Conservation (phyloP, 1,140 invertebrate genomes). For the Tetramorium simillimum region DNA sequence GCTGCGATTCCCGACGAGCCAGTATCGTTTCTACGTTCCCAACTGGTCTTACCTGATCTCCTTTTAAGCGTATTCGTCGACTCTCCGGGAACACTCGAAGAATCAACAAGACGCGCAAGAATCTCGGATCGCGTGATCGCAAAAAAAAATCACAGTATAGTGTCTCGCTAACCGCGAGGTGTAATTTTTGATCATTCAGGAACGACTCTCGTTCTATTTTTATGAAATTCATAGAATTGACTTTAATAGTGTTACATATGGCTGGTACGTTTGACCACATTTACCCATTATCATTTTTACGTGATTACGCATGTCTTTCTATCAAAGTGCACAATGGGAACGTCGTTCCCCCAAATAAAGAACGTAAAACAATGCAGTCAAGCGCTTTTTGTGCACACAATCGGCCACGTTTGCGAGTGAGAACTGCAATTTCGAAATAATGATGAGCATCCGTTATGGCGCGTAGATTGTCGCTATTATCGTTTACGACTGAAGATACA, state of each 20-base stretch:
- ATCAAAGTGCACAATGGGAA: slow-evolving; percentile 30
- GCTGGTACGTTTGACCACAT: background rate
- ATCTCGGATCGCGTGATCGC: slow-evolving; percentile 39
- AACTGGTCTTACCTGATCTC: slow-evolving; percentile 70
- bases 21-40: slow-evolving; percentile 58
- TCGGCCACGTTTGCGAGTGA: slow-evolving; percentile 19
- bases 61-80: slow-evolving; percentile 19
- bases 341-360: background rate
- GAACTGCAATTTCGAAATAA: slow-evolving; percentile 38
- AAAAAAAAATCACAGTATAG: slow-evolving; percentile 40
- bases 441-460: slow-evolving; percentile 44
- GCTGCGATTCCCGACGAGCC: slow-evolving; percentile 52
- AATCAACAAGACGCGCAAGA: slow-evolving; percentile 62
- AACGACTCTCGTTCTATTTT: slow-evolving; percentile 7
- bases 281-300: slow-evolving; percentile 32
- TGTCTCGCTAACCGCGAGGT: slow-evolving; percentile 20
- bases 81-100: slow-evolving; percentile 36
- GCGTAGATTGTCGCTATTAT: slow-evolving; percentile 50
- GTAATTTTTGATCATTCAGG: slow-evolving; percentile 38
- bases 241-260: slow-evolving; percentile 7
- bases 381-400: slow-evolving; percentile 32
- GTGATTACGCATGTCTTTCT: background rate
- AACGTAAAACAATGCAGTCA: slow-evolving; percentile 16
- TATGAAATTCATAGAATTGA: background rate
- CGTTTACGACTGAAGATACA: slow-evolving; percentile 25